Evolutionary conservation across 2,888 invertebrate genomes (phyloP).

Genomic region (Tetragnatha montana): DNA sequence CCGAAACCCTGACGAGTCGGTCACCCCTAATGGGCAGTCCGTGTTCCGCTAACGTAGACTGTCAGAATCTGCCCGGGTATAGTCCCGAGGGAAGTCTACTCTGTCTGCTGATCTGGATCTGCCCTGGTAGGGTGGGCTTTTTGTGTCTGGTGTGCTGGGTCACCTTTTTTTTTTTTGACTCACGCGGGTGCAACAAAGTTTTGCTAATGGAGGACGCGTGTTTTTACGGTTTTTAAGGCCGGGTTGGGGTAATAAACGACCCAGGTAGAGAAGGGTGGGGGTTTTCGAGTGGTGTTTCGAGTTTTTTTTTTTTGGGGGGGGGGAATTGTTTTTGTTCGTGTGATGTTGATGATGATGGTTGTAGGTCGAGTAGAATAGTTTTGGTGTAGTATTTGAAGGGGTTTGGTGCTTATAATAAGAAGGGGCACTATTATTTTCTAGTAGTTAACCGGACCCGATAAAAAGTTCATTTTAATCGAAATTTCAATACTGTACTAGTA

Average conservation of each 20-base stretch:
- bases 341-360: no score
- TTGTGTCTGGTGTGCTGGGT: neutral
- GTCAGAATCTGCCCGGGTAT: conserved; percentile 41
- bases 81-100: conserved; percentile 29
- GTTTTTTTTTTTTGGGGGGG: no score
- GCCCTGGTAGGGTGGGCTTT: neutral
- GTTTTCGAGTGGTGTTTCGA: neutral
- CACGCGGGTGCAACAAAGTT: conserved; percentile 47
- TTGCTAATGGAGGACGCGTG: conserved; percentile 68
- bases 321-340: no score
- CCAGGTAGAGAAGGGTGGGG: neutral
- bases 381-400: no score
- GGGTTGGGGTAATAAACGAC: conserved; percentile 49
- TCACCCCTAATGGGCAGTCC: conserved; percentile 65
- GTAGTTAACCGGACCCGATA: no score
- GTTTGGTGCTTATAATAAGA: no score
- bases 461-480: no score
- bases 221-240: conserved; percentile 69
- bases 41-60: conserved; percentile 50
- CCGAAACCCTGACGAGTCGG: conserved; percentile 48
- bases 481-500: no score
- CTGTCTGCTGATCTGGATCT: neutral
- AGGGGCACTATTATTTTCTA: no score
- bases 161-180: conserved; percentile 33
- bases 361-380: no score